Conservation (phyloP, 2,888 invertebrate genomes). For the Microctonus aethiopoides region DNA sequence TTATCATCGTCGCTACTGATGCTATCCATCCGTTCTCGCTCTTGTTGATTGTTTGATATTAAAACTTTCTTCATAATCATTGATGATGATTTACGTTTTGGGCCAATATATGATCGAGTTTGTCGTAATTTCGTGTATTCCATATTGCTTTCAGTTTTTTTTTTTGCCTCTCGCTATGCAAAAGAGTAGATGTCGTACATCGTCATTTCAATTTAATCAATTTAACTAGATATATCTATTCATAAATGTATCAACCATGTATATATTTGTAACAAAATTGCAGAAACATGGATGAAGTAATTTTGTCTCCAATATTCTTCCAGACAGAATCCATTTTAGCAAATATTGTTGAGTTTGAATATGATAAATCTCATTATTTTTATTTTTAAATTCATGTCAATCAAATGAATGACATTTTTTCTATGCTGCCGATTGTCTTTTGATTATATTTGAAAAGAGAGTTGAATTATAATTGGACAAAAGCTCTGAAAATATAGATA, state of each 20-base stretch:
- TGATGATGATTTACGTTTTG: conserved; percentile 19
- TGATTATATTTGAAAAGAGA: neutral
- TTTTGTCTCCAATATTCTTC: conserved; percentile 38
- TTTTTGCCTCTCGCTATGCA: too few species aligned
- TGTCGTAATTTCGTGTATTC: neutral
- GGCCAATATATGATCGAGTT: neutral
- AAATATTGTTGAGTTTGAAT: neutral
- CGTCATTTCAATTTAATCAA: too few species aligned
- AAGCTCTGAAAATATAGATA: too few species aligned
- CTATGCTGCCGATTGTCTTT: neutral
- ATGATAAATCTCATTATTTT: neutral
- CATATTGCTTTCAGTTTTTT: neutral
- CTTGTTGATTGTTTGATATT: neutral
- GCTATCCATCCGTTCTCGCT: conserved; percentile 9
- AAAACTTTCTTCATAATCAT: conserved; percentile 1
- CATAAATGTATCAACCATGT: conserved; percentile 27
- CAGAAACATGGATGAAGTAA: conserved; percentile 37
- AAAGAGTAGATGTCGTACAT: too few species aligned
- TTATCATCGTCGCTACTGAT: neutral
- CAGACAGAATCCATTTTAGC: conserved; percentile 35
- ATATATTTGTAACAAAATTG: conserved; percentile 29
- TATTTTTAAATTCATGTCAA: neutral
- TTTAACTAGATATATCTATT: too few species aligned
- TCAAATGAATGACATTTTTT: neutral
- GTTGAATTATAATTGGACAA: neutral